Conservation (phyloP, 2,888 invertebrate species). For the Temnothorax ravouxi region DNA sequence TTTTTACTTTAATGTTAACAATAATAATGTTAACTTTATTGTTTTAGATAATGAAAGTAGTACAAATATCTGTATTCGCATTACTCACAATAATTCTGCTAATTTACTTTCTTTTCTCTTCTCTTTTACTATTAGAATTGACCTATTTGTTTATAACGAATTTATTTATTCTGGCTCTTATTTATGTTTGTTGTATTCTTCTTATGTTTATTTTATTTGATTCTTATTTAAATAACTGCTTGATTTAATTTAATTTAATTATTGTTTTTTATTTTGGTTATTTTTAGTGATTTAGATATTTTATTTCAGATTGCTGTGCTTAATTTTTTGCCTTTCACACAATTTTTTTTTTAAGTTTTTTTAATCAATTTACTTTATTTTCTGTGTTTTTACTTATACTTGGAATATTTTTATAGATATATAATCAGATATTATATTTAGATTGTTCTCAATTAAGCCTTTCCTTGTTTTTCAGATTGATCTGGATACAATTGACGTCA, state of each 20-base stretch:
- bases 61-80: background rate
- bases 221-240: too few species aligned
- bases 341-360: background rate
- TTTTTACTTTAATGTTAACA: background rate
- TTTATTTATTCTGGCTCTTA: background rate
- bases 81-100: background rate
- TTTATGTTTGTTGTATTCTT: background rate
- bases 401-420: background rate
- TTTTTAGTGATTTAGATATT: background rate
- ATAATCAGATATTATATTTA: background rate
- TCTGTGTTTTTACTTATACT: background rate
- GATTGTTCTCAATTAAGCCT: constrained; percentile 7
- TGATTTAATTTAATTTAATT: too few species aligned
- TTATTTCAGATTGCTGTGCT: background rate
- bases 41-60: background rate
- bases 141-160: background rate
- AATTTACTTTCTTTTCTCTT: background rate
- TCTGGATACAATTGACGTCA: constrained; percentile 99
- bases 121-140: background rate
- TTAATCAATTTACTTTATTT: background rate
- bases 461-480: constrained; percentile 93
- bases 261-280: background rate
- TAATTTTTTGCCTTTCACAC: background rate
- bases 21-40: background rate
- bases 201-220: background rate